Base-by-base conservation (phyloP, 2,113 vertebrate genomes). In the Forbesichthys papilliferus region DNA sequence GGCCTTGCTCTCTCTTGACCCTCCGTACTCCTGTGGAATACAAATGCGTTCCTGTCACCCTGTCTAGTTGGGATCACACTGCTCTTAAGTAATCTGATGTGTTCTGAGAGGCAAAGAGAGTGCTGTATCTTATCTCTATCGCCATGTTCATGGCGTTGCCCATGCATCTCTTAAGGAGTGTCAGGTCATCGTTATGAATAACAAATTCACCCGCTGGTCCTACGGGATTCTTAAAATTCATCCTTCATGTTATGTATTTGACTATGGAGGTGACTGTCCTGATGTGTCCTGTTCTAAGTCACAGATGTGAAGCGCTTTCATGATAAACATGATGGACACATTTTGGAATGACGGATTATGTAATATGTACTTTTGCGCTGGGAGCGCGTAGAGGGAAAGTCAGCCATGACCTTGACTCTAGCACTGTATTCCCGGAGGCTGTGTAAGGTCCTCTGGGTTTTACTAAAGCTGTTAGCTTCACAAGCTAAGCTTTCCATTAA, bases 331-430 rank as follows among this genome's bases (percentile, higher is more conserved):
- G 13, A 54, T 7, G 5, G 49, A 12, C 27, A 27, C 27, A 51
- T 51, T 51, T 51, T 51, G 9, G 3, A 51, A 51, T 51, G 49
- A 10, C 49, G 10, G 42, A 14, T 52, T 66, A 58, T 42, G 5
- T 5, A 5, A 42, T 42, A 42, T 42, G 7, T 42, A 42, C 36
- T 62, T 54, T 64, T 48, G 56, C 71, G 16, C 48, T 5, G 34
- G 47, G 64, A 18, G 51, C 55, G 11, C 5, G 54, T 42, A 34
- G 9, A 64, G 20, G 68, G 55, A 81, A 73, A 71, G 54, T 60
- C 9, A 56, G 5, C 42, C 5, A 59, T 80, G 68, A 87, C 85
- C 84, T 84, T 87, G 75, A 81, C 75, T 88, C 11, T 0, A 48
- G 59, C 68, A 62, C 62, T 68, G 52, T 66, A 52, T 67, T 66